Evolutionary conservation across 2,797 vertebrate species (phyloP), one percentile per base, ranked within the genome.

Genomic region (Dendrocincla tyrannina): DNA sequence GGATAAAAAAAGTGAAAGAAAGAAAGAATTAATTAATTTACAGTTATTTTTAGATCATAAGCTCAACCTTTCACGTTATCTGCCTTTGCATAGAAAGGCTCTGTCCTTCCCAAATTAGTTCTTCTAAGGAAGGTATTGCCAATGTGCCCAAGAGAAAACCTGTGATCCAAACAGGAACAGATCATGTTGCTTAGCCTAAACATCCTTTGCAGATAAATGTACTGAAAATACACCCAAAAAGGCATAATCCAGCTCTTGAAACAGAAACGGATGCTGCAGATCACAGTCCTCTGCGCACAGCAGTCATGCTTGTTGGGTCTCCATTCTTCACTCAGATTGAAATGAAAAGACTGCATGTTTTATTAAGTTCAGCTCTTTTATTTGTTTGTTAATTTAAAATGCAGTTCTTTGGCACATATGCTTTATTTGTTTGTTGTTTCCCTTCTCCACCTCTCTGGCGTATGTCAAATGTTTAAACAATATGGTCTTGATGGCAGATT

Each of bases 311-410:
- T 39, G 83, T 25, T 27, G 67, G 66, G 55, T 24, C 32, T 55
- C 9, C 7, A 41, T 17, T 67, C 66, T 60, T 63, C 64, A 74
- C 17, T 72, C 83, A 91, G 60, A 79, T 77, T 62, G 76, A 95
- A 97, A 93, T 91, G 76, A 91, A 96, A 97, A 91, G 52, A 68
- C 7, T 33, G 60, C 49, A 74, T 75, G 72, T 47, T 96, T 94
- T 96, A 89, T 92, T 87, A 94, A 74, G 67, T 96, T 95, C 75
- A 85, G 47, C 68, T 92, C 24, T 89, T 56, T 82, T 82, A 66
- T 85, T 93, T 93, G 77, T 83, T 69, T 90, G 76, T 89, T 95
- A 95, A 90, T 66, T 76, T 84, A 76, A 96, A 94, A 96, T 27
- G 50, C 69, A 93, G 68, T 35, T 93, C 58, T 49, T 75, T 94